These are phyloP conservation scores for Pollimyrus isidori DNA, from an alignment of 2,113 vertebrate species.

Conservation along the genomic window DNA sequence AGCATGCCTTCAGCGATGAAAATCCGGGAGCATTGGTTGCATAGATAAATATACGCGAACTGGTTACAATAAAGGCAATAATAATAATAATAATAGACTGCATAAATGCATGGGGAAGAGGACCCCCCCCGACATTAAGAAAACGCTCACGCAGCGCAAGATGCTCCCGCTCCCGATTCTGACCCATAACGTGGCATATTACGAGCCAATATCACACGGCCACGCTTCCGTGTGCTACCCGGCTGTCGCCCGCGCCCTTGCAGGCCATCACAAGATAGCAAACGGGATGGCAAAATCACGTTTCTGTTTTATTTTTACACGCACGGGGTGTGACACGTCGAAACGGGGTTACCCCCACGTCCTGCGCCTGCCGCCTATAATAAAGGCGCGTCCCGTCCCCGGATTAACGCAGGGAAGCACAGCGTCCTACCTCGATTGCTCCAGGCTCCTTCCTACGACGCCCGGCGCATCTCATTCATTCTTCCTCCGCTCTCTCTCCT, in stretches of 20 bases:
- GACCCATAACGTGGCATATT: not conserved
- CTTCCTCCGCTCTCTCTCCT: conserved; percentile 30
- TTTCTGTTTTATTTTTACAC: not conserved
- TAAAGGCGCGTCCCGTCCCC: not conserved
- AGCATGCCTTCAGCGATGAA: not conserved
- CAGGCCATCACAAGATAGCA: not conserved
- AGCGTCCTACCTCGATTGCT: conserved; percentile 57
- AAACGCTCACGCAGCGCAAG: not conserved
- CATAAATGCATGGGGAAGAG: not conserved
- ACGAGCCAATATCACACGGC: not conserved
- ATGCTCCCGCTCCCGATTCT: not conserved
- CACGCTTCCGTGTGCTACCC: not conserved
- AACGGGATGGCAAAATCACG: not conserved
- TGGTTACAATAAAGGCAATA: not conserved
- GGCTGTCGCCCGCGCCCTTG: not conserved
- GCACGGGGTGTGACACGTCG: not conserved
- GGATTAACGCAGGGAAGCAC: not conserved
- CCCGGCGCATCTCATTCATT: conserved; percentile 61
- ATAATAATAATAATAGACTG: not conserved
- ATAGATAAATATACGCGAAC: not conserved
- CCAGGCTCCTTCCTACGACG: conserved; percentile 52
- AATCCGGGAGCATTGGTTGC: not conserved
- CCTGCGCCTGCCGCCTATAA: not conserved
- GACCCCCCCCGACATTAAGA: not conserved
- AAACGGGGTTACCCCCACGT: not conserved